Percentiles rank a stretch among this genome's conserved stretches.
phyloP scores from a whole-genome alignment of 2,888 invertebrate genomes.

The Cristatella mucedo region DNA sequence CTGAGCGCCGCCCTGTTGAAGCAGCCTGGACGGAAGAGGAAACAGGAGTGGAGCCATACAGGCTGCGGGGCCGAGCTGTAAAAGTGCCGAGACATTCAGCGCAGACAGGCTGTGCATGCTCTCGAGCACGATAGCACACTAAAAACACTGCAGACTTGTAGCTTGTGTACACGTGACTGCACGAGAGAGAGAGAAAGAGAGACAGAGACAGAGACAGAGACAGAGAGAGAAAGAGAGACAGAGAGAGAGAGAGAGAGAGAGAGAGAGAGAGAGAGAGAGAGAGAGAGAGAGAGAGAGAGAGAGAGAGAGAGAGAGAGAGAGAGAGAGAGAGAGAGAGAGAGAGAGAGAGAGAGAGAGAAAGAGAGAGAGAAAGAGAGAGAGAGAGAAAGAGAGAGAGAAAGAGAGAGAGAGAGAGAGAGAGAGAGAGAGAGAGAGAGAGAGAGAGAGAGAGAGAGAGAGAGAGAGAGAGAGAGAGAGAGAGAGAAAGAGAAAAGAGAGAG shows the following conservation, averaged over 20 bases:
- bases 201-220: no score
- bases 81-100: no score
- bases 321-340: not conserved
- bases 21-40: slow-evolving; percentile 16
- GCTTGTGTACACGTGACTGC: no score
- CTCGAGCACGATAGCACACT: no score
- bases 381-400: not conserved
- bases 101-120: no score
- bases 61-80: no score
- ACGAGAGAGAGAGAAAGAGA: no score
- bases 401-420: not conserved
- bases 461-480: not conserved
- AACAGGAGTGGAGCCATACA: no score
- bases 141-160: no score
- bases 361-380: not conserved
- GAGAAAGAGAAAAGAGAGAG: not conserved
- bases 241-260: no score
- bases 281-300: not conserved
- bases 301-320: not conserved
- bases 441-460: not conserved
- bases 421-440: not conserved
- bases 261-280: no score
- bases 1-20: slow-evolving; percentile 16
- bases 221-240: no score
- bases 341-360: slow-evolving; percentile 1